Evolutionary conservation across 2,888 invertebrate species (phyloP).

Genomic region (Aplocera efformata): DNA sequence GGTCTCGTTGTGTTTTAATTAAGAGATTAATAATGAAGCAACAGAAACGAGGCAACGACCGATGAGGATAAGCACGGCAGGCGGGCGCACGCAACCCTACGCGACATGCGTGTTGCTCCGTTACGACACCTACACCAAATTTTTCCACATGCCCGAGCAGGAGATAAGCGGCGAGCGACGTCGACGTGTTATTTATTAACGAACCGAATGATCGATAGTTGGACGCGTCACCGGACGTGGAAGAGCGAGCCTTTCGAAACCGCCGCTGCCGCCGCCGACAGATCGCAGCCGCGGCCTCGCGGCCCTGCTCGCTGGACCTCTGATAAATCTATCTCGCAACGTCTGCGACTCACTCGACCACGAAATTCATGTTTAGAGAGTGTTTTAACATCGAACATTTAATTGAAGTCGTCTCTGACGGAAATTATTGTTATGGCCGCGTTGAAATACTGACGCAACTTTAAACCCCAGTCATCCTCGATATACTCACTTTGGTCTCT

Average conservation of each 20-base stretch:
- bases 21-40: slow-evolving; percentile 62
- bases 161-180: slow-evolving; percentile 76
- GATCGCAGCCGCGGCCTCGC: slow-evolving; percentile 37
- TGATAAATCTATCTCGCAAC: slow-evolving; percentile 51
- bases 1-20: slow-evolving; percentile 49
- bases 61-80: slow-evolving; percentile 58
- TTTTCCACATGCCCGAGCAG: slow-evolving; percentile 79
- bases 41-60: slow-evolving; percentile 58
- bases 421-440: slow-evolving; percentile 8
- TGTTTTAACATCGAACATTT: slow-evolving; percentile 2
- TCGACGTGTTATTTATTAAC: slow-evolving; percentile 80
- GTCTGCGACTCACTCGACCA: slow-evolving; percentile 49
- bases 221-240: slow-evolving; percentile 77
- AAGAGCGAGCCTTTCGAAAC: slow-evolving; percentile 74
- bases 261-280: slow-evolving; percentile 47
- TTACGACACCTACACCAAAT: slow-evolving; percentile 80
- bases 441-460: not conserved
- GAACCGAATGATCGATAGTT: slow-evolving; percentile 81
- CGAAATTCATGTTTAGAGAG: slow-evolving; percentile 39
- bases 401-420: slow-evolving; percentile 4
- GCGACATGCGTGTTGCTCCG: slow-evolving; percentile 74
- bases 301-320: slow-evolving; percentile 46
- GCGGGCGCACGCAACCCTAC: slow-evolving; percentile 66
- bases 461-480: not conserved
- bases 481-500: too few species aligned